phyloP scores from a whole-genome alignment of 2,113 vertebrate genomes.

The Callithrix jacchus region DNA sequence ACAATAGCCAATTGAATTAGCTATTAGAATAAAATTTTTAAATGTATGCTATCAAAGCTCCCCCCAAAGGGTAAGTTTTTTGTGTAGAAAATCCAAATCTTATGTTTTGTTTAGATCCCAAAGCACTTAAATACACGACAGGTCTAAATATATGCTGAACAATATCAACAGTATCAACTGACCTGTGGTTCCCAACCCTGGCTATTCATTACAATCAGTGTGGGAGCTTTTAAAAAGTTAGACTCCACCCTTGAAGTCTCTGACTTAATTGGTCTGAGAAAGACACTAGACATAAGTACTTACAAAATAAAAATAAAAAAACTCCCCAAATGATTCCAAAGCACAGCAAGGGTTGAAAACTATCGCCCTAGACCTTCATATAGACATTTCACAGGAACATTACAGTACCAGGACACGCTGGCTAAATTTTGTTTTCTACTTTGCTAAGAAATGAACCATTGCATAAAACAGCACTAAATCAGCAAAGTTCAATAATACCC shows the following conservation, averaged over 20 bases:
- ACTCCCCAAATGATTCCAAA: background rate
- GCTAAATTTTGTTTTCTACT: conserved; percentile 27
- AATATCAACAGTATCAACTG: background rate
- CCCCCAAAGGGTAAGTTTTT: background rate
- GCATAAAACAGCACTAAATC: background rate
- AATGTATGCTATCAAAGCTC: background rate
- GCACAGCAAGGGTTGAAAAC: background rate
- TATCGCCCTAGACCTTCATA: background rate
- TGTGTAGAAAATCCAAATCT: conserved; percentile 22
- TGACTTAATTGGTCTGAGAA: background rate
- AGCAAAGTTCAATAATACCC: background rate
- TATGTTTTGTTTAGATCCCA: background rate
- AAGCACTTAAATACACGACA: background rate
- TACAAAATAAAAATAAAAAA: background rate
- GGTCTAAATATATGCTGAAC: conserved; percentile 1
- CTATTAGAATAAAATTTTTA: conserved; percentile 8
- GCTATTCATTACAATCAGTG: conserved; percentile 9
- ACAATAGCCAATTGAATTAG: background rate
- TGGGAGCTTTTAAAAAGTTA: background rate
- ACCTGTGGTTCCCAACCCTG: background rate
- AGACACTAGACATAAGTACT: background rate
- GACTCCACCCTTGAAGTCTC: background rate
- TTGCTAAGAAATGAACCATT: conserved; percentile 17
- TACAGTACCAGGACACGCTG: background rate
- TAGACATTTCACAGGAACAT: background rate